Conservation (phyloP, 2,888 invertebrate genomes). For the Cheilosia vulpina region DNA sequence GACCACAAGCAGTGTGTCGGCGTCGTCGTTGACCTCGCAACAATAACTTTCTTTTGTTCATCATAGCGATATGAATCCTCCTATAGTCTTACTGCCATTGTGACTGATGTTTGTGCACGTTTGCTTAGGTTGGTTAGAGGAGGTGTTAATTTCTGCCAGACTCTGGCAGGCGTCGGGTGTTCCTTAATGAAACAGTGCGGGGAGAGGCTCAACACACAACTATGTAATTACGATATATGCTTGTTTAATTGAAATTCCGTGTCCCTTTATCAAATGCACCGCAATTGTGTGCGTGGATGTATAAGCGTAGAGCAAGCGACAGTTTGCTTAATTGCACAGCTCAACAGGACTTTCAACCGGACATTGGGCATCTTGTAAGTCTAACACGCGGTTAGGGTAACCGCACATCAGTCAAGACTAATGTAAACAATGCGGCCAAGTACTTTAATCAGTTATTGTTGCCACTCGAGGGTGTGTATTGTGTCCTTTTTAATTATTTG, state of each 20-base stretch:
- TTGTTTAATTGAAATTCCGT: conserved; percentile 32
- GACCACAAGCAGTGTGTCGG: conserved; percentile 17
- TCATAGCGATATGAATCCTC: conserved; percentile 26
- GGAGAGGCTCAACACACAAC: no score
- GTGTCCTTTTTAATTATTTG: conserved; percentile 2
- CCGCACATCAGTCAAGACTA: conserved; percentile 38
- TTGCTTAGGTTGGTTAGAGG: conserved; percentile 4
- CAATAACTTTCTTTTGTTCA: conserved; percentile 22
- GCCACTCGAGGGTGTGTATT: background rate
- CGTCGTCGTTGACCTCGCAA: background rate
- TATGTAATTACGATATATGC: conserved; percentile 15
- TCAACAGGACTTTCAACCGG: conserved; percentile 9
- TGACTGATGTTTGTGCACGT: conserved; percentile 32
- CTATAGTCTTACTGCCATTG: background rate
- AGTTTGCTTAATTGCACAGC: conserved; percentile 7
- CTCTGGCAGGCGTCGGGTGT: background rate
- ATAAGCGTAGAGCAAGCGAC: background rate
- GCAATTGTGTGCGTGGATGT: conserved; percentile 11
- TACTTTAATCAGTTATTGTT: conserved; percentile 15
- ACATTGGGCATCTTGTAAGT: background rate
- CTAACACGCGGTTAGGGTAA: conserved; percentile 2
- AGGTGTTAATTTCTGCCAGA: background rate
- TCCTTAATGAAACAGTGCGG: conserved; percentile 3
- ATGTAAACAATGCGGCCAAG: conserved; percentile 12
- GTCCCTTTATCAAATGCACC: background rate